Evolutionary conservation across 2,113 vertebrate species (phyloP).

Genomic region (Delphinus delphis): DNA sequence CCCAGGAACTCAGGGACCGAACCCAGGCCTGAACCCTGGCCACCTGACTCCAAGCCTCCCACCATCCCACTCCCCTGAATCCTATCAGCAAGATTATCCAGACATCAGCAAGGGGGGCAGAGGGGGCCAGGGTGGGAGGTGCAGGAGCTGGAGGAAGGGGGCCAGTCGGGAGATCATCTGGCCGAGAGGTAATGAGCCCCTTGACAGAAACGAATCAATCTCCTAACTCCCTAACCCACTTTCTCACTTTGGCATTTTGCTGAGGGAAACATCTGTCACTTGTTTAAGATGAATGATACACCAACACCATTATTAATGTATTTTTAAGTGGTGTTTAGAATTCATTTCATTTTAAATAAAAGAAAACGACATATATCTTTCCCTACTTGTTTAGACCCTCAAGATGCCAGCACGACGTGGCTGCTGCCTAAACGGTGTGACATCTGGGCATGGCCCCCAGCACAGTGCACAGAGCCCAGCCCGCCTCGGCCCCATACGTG

Average conservation of each 20-base stretch:
- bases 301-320: conserved; percentile 69
- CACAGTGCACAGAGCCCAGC: rapidly evolving
- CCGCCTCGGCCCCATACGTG: rapidly evolving
- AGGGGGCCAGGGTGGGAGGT: background rate
- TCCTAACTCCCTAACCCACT: background rate
- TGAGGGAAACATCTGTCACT: conserved; percentile 67
- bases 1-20: background rate
- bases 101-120: rapidly evolving
- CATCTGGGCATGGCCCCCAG: background rate
- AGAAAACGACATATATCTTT: background rate
- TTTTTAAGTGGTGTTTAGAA: conserved; percentile 76
- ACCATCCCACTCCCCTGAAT: rapidly evolving
- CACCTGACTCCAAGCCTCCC: background rate
- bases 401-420: background rate
- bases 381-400: background rate
- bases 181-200: conserved; percentile 36
- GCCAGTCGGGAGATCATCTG: background rate
- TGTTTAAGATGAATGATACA: conserved; percentile 48
- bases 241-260: conserved; percentile 23
- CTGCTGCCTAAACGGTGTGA: background rate
- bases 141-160: background rate
- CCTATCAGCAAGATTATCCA: background rate
- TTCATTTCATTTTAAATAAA: conserved; percentile 66
- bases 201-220: conserved; percentile 49
- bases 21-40: background rate